These are phyloP conservation scores for Poecilia picta DNA, from an alignment of 2,797 vertebrate genomes.

Conservation along the genomic window DNA sequence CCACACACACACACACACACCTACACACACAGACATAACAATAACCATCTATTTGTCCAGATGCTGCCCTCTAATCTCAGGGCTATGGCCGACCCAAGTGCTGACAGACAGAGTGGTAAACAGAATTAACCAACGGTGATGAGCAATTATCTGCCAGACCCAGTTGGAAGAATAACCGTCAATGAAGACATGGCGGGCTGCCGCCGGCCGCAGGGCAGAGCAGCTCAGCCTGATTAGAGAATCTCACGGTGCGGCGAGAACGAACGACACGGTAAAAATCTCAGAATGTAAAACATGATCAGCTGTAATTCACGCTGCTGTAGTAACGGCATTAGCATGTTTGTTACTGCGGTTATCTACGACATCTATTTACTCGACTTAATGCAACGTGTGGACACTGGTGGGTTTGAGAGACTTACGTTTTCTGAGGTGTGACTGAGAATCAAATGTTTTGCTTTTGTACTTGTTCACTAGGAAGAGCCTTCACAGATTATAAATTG, in stretches of 20 bases:
- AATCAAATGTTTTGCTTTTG: neutral
- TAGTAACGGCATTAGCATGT: neutral
- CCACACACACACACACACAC: constrained; percentile 1
- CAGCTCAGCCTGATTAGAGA: constrained; percentile 1
- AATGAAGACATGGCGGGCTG: constrained; percentile 38
- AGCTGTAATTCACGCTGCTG: neutral
- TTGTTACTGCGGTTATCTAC: neutral
- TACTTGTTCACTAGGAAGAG: neutral
- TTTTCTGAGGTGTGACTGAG: neutral
- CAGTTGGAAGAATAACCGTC: constrained; percentile 64
- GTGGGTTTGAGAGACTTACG: neutral
- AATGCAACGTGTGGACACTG: neutral
- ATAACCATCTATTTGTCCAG: constrained; percentile 48
- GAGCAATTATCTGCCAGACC: constrained; percentile 75
- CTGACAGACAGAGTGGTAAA: constrained; percentile 76
- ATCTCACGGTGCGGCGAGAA: neutral
- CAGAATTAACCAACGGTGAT: constrained; percentile 71
- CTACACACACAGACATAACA: constrained; percentile 14
- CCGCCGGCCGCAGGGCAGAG: constrained; percentile 37
- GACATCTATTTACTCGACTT: neutral
- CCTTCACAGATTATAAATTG: neutral
- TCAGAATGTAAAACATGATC: neutral
- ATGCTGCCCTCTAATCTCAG: constrained; percentile 49
- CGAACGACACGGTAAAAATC: neutral
- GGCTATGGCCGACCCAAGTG: constrained; percentile 29